Base-by-base conservation (phyloP, 2,888 invertebrate species). In the Pecten maximus region DNA sequence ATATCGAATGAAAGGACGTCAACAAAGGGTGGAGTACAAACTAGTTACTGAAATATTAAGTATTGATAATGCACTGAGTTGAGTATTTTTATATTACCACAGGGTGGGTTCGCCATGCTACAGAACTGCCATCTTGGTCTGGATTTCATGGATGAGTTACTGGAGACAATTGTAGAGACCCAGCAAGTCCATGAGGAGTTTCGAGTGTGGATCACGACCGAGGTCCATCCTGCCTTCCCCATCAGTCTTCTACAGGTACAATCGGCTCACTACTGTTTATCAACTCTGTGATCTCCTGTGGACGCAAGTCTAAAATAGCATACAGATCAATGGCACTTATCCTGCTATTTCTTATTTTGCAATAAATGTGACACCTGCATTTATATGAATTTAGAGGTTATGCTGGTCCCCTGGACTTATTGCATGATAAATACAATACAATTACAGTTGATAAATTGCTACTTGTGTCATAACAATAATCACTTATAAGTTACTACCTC, bases 111-210 rank as follows among this genome's bases (percentile, higher is more conserved):
- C 98, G 98, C 98, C 15, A 96, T 99, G 86, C 97, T 98, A 87
- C 99, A 99, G 97, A 99, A 99, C 96, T 98, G 98, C 95, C 99
- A 99, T 96, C 97, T 99, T 95, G 98, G 98, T 0, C 97, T 98
- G 91, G 98, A 98, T 16, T 99, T 98, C 94, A 98, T 98, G 98
- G 96, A 97, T 6, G 98, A 99, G 96, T 96, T 99, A 15, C 97
- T 98, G 92, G 97, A 97, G 50, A 98, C 93, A 8, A 40, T 95
- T 87, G 88, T 92, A 28, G 94, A 95, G n/a, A 93, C 94, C 15
- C 93, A 92, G 35, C 91, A 97, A n/a, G 97, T 97, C 0, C 97
- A 98, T 96, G 97, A 97, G 0, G 97, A 97, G 93, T 98, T 98
- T 96, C 97, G 98, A 88, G 97, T 98, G 23, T 99, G 98, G 98